A percentile compares a stretch with the other conserved stretches of the same genome.
These are phyloP conservation scores for Hartigia nigra DNA, from an alignment of 2,888 invertebrate species.

Conservation along the genomic window DNA sequence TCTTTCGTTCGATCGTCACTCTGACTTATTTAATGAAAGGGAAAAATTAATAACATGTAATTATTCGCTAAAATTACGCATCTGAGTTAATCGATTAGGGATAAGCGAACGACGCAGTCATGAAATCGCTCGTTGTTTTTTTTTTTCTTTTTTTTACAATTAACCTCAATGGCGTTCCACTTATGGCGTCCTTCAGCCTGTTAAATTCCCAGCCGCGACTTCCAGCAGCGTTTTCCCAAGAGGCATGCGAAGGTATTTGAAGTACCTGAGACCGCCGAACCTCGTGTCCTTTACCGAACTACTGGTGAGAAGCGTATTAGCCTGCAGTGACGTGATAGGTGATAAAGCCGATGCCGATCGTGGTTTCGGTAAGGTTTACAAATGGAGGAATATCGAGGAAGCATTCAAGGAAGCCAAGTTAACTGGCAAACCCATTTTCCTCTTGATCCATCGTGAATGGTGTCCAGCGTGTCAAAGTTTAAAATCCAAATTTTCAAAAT, in stretches of 20 bases:
- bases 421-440: conserved; percentile 71
- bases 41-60: not conserved
- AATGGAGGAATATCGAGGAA: conserved; percentile 41
- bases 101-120: not conserved
- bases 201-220: not conserved
- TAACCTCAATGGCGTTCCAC: not conserved
- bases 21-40: not conserved
- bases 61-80: not conserved
- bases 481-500: conserved; percentile 72
- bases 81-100: not conserved
- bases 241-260: conserved; percentile 32
- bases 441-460: conserved; percentile 76
- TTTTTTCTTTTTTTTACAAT: not conserved
- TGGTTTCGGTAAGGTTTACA: conserved; percentile 41
- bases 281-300: conserved; percentile 32
- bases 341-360: conserved; percentile 26
- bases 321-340: conserved; percentile 13
- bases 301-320: conserved; percentile 21
- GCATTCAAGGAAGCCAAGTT: conserved; percentile 46
- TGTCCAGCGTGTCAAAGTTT: conserved; percentile 75
- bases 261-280: conserved; percentile 33
- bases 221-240: conserved; percentile 3
- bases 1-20: not conserved
- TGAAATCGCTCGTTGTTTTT: not conserved
- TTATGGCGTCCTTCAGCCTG: not conserved